Percentiles rank a stretch among this genome's conserved stretches.
phyloP scores from a whole-genome alignment of 2,113 vertebrate genomes.

The Promerops cafer region DNA sequence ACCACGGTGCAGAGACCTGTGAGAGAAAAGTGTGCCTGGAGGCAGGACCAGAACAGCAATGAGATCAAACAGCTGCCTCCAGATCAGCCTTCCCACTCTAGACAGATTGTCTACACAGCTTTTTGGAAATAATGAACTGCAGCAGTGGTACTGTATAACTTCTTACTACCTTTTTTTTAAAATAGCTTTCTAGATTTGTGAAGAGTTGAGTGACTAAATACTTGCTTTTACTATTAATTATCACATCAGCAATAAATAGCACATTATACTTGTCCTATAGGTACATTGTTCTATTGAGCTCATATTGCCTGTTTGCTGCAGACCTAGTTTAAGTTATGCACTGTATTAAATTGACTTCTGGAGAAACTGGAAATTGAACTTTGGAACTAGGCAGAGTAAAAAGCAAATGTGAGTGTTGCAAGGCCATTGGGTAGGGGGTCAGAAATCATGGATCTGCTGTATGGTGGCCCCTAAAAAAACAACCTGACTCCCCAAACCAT shows the following conservation, averaged over 20 bases:
- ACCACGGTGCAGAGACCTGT: neutral
- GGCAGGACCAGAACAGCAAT: neutral
- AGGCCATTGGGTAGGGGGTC: neutral
- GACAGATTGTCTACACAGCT: neutral
- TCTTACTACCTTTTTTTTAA: neutral
- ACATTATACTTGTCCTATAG: neutral
- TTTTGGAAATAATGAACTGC: neutral
- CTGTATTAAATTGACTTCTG: neutral
- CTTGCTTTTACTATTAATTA: neutral
- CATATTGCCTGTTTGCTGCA: neutral
- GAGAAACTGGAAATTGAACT: neutral
- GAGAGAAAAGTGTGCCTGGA: neutral
- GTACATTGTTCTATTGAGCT: neutral
- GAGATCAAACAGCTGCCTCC: neutral
- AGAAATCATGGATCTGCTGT: neutral
- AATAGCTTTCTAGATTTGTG: neutral
- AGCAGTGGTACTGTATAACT: neutral
- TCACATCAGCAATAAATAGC: neutral
- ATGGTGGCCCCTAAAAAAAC: neutral
- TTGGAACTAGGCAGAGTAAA: neutral
- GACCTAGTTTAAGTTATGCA: neutral
- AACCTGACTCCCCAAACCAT: neutral
- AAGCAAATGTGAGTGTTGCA: neutral
- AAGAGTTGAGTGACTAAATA: neutral
- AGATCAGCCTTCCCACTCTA: neutral